Conservation (phyloP, 2,113 vertebrate species). For the Hemiscyllium ocellatum region DNA sequence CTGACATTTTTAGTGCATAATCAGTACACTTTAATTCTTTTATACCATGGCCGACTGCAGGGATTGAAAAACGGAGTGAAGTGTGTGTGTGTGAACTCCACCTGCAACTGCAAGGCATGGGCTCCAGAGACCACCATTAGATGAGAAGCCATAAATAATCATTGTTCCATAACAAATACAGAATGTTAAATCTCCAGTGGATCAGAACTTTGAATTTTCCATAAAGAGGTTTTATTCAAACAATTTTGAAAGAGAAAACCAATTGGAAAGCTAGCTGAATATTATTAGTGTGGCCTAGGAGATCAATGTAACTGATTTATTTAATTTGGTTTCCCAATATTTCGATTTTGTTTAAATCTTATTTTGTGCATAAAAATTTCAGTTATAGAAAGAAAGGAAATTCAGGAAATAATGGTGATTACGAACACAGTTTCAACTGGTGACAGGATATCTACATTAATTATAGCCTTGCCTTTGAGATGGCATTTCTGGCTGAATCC, state of each 20-base stretch:
- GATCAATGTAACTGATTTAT: not conserved
- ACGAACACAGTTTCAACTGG: no score
- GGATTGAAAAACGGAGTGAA: no score
- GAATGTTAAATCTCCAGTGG: not conserved
- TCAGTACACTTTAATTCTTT: not conserved
- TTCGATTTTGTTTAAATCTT: not conserved
- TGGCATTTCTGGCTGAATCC: no score
- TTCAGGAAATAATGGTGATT: no score
- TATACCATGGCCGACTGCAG: no score
- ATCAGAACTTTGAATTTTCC: not conserved
- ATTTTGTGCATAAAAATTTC: not conserved
- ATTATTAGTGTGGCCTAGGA: not conserved
- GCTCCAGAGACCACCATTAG: no score
- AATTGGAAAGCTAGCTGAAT: not conserved
- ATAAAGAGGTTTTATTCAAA: not conserved
- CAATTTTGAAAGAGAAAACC: not conserved
- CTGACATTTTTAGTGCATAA: not conserved
- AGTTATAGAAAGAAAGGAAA: no score
- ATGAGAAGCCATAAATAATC: not conserved
- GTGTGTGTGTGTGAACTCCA: no score
- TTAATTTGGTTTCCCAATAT: not conserved
- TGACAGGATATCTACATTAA: no score
- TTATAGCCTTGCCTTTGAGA: no score
- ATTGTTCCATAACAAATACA: not conserved
- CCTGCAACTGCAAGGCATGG: no score